Conservation (phyloP, 2,113 vertebrate species). For the Thomomys bottae region DNA sequence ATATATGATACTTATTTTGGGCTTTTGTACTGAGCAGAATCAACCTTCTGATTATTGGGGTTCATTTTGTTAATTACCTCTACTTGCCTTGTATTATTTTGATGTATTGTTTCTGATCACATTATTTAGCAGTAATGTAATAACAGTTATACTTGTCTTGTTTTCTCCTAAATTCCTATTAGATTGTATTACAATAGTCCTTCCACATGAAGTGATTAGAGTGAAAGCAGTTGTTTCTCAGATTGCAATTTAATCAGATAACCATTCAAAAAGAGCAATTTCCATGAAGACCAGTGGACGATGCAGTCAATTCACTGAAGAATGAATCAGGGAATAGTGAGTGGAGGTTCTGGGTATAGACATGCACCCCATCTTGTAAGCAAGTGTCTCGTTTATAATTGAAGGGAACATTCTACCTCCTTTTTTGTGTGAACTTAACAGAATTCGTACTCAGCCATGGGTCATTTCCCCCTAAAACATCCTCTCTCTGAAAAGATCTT, state of each 20-base stretch:
- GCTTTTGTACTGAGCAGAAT: background rate
- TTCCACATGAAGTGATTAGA: slow-evolving; percentile 45
- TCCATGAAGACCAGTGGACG: slow-evolving; percentile 4
- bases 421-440: slow-evolving; percentile 39
- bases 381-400: slow-evolving; percentile 36
- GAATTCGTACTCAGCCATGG: slow-evolving; percentile 31
- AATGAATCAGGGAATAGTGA: slow-evolving; percentile 38
- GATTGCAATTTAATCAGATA: slow-evolving; percentile 32
- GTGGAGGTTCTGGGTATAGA: background rate
- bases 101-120: slow-evolving; percentile 50
- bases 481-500: slow-evolving; percentile 50
- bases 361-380: background rate
- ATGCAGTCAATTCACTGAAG: slow-evolving; percentile 47
- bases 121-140: slow-evolving; percentile 59
- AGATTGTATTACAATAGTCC: background rate
- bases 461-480: slow-evolving; percentile 47
- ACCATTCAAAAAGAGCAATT: background rate
- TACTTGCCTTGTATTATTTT: background rate
- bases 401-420: slow-evolving; percentile 13
- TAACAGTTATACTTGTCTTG: slow-evolving; percentile 31
- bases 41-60: background rate
- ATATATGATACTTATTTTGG: background rate
- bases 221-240: slow-evolving; percentile 37
- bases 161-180: slow-evolving; percentile 29
- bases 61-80: slow-evolving; percentile 4